Conservation (phyloP, 2,113 vertebrate genomes). For the Tricholaema leucomelas region DNA sequence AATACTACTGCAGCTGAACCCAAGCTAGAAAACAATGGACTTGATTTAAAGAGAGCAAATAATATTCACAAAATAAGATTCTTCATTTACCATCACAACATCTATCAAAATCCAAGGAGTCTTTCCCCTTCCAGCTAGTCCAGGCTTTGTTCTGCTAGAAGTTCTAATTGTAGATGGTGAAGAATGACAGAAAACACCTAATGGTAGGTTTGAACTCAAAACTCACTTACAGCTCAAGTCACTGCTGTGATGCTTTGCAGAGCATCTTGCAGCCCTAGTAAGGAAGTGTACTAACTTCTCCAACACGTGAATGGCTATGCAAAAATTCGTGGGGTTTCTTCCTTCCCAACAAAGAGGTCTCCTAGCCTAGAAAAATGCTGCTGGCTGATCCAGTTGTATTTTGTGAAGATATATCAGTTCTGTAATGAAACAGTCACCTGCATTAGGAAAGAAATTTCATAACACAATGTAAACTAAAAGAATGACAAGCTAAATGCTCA, state of each 20-base stretch:
- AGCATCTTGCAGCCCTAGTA: not conserved
- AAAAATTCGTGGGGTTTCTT: not conserved
- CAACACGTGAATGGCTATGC: not conserved
- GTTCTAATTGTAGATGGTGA: not conserved
- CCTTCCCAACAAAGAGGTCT: not conserved
- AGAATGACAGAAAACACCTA: not conserved
- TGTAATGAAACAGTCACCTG: not conserved
- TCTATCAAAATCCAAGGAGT: not conserved
- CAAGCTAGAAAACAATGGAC: not conserved
- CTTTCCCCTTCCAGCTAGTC: not conserved
- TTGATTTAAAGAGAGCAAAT: not conserved
- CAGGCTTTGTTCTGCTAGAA: not conserved
- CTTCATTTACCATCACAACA: not conserved
- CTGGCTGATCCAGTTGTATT: not conserved
- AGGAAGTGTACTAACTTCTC: not conserved
- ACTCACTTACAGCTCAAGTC: not conserved
- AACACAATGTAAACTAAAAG: not conserved
- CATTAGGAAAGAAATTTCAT: not conserved
- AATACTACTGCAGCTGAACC: not conserved
- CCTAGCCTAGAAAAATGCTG: not conserved
- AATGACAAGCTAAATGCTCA: not conserved
- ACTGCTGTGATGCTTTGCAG: not conserved
- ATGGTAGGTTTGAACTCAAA: not conserved
- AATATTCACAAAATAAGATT: not conserved
- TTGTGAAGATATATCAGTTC: not conserved